Base-by-base conservation (phyloP, 2,113 vertebrate species). In the Channa argus region DNA sequence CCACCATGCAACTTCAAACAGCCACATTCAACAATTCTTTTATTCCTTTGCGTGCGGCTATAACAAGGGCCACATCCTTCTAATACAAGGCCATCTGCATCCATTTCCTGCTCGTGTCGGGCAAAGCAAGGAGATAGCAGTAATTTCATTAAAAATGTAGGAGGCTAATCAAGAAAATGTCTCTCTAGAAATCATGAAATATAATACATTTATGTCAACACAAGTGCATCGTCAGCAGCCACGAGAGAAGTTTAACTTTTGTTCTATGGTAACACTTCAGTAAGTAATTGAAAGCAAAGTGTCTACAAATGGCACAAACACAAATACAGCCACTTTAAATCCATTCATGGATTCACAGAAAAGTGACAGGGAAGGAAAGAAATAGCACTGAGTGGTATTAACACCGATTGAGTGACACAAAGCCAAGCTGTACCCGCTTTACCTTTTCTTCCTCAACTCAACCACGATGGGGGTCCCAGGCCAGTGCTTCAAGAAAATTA, bases 1-100 rank as follows among this genome's bases (percentile, higher is more conserved):
- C 83, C 86, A 86, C 68, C 64, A 79, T 11, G 46, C 71, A 46
- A 80, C 83, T 90, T 89, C 86, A 90, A 90, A 89, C 83, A 66
- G 56, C 47, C 63, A 36, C 71, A 14, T 68, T 84, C 63, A 82
- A 79, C 85, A 55, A 75, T 84, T 60, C 70, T 46, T 86, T 68
- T 45, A 63, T 61, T 82, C 68, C 87, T 88, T 89, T 89, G 83
- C 81, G 90, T 91, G 62, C 70, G 66, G 67, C 55, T 83, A 68
- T 61, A 79, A 82, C 74, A 63, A 79, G 71, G 71, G 38, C 75
- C 52, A 8, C 59, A 64, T 38, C 33, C 67, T 59, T 85, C 79
- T 36, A 45, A 56, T 73, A 67, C 38, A 8, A 34, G 52, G 53
- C 72, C 72, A 71, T 61, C 66, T 62, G 55, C 77, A 74, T 44